Base-by-base conservation (phyloP, 2,113 vertebrate species). In the Eonycteris spelaea region DNA sequence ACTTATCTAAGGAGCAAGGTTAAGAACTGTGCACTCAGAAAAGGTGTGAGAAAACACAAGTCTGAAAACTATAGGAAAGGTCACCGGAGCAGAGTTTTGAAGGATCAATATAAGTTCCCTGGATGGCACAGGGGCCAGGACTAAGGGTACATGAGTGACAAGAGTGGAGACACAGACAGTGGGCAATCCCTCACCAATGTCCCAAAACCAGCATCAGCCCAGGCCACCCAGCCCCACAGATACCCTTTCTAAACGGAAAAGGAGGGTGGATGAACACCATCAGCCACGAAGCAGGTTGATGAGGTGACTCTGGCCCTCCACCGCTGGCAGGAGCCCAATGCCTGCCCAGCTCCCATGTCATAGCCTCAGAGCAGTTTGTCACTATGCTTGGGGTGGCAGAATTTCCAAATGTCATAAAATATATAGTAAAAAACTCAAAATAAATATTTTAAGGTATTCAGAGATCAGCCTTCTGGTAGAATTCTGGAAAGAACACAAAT, bases 331-430 rank as follows among this genome's bases (percentile, higher is more conserved):
- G 59, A 71, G 38, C 28, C 84, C 43, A 21, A 28, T 0, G 28
- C 55, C 78, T 57, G 35, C 26, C 28, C 38, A 43, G 70, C 57
- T 38, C 70, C 26, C 48, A 35, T 24, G 7, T 28, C n/a, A 59
- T 48, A 80, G 57, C 67, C 48, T 71, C 51, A 68, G 87, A 65
- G 67, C 38, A 48, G 26, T 71, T n/a, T 65, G 55, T 78, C 78
- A 55, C 33, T 55, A 43, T 6, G 9, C 70, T 48, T 48, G 38
- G 63, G 22, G 21, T 6, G 21, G n/a, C 1, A 33, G 55, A 35
- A 51, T 79, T 85, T 59, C 85, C 48, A 95, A 61, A 92, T 92
- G 94, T 77, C 90, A 80, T 48, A 73, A 84, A 89, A 74, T 51
- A 93, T 67, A 90, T 30, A 90, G 24, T 26, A 63, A 80, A 82